Base-by-base conservation (phyloP, 2,113 vertebrate species). In the Muscicapa adusta region DNA sequence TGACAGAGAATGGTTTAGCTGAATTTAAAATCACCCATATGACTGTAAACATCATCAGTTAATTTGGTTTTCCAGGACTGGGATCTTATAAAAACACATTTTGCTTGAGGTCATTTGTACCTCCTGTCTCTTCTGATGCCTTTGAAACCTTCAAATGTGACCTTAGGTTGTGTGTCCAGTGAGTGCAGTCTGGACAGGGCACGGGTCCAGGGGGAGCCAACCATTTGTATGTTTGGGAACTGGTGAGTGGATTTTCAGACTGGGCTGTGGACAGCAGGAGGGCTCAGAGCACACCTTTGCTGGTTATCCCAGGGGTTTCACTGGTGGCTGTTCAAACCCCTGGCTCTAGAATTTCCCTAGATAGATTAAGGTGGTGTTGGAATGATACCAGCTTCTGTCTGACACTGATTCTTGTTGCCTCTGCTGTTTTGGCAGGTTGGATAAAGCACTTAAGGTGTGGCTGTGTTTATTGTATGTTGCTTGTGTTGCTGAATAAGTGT, bases 221-320 rank as follows among this genome's bases (percentile, higher is more conserved):
- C 45, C 0, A 7, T 58, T 45, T 68, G 6, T 18, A 0, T 20
- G 12, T 24, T 36, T 80, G 66, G 43, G 58, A 29, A 2, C 10
- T 29, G n/a, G 26, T 51, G 50, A 2, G 8, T 51, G 50, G 50
- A 17, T 51, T 51, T 91, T 29, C 28, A 63, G 74, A 8, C 26
- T 36, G 25, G 40, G 71, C 79, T 65, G 43, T 16, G 70, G 15
- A 2, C 0, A 0, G 62, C 45, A 68, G 57, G 40, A 68, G 38
- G 12, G 71, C 28, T 85, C 74, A 31, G 42, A 28, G 72, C 47
- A 18, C 51, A 4, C 1, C 0, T 42, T 50, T 67, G 24, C 34
- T 87, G 78, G 26, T 88, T 81, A 25, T 56, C 77, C 79, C 53
- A 20, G 50, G 40, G 62, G 34, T 88, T 95, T 82, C 65, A n/a